A percentile compares a stretch with the other conserved stretches of the same genome.
Evolutionary conservation across 1,140 invertebrate genomes (phyloP).

Genomic region (Cotesia vestalis): DNA sequence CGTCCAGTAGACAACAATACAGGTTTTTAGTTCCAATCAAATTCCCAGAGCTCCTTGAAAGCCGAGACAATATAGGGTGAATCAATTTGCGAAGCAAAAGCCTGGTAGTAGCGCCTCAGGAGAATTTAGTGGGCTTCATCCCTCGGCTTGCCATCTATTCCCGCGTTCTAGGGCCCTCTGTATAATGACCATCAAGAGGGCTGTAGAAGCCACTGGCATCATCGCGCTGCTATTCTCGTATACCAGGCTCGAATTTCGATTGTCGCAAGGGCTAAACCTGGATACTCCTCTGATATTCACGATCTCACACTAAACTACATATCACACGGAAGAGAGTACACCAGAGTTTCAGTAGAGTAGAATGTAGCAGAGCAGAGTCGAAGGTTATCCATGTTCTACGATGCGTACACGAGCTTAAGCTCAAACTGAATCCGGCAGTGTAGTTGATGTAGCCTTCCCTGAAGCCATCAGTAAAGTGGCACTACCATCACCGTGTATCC

Average conservation of each 20-base stretch:
- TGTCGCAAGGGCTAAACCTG: not conserved
- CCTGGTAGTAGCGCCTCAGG: conserved; percentile 6
- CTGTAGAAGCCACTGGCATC: no score
- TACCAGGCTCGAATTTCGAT: conserved; percentile 31
- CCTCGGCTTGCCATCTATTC: no score
- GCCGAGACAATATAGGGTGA: conserved; percentile 25
- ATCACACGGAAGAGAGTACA: not conserved
- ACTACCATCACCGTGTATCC: conserved; percentile 1
- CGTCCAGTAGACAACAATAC: no score
- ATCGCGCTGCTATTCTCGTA: not conserved
- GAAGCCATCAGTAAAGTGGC: conserved; percentile 12
- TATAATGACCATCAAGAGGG: conserved; percentile 23
- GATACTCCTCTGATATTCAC: not conserved
- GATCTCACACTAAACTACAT: no score
- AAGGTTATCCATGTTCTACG: conserved; percentile 14
- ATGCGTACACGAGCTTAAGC: no score
- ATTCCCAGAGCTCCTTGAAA: not conserved
- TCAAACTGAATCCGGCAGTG: not conserved
- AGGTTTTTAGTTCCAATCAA: conserved; percentile 1
- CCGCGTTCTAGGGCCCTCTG: not conserved
- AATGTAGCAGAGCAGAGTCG: not conserved
- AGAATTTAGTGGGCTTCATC: not conserved
- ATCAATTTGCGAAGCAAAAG: conserved; percentile 34
- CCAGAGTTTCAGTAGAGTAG: not conserved
- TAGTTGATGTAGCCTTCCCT: conserved; percentile 22